Conservation (phyloP, 2,797 vertebrate genomes). For the Oreochromis mossambicus region DNA sequence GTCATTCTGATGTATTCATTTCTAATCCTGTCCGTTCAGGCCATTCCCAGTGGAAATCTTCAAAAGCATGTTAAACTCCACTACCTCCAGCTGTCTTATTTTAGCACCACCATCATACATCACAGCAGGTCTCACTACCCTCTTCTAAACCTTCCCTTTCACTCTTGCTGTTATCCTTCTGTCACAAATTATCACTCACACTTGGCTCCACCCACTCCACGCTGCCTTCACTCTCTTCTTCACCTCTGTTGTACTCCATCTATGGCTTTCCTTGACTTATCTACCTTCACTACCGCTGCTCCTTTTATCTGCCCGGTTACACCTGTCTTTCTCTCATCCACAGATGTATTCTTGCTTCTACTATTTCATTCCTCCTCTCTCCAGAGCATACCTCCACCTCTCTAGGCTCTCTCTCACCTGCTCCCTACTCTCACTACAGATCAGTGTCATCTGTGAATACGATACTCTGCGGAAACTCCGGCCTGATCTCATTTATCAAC, state of each 20-base stretch:
- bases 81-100: not conserved
- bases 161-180: not conserved
- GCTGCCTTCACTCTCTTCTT: not conserved
- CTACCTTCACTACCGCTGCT: not conserved
- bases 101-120: not conserved
- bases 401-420: not conserved
- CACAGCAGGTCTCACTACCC: not conserved
- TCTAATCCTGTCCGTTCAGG: not conserved
- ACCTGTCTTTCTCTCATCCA: not conserved
- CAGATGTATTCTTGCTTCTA: not conserved
- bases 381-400: not conserved
- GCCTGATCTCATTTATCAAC: not conserved
- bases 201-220: not conserved
- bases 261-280: not conserved
- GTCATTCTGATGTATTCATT: not conserved
- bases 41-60: not conserved
- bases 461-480: not conserved
- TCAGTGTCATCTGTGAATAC: not conserved
- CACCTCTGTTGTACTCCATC: fast-evolving
- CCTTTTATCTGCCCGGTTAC: not conserved
- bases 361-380: not conserved
- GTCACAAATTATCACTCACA: not conserved
- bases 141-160: not conserved
- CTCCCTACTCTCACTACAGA: not conserved
- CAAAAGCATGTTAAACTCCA: not conserved